Evolutionary conservation across 2,113 vertebrate species (phyloP).

Genomic region (Tetraodon nigroviridis): DNA sequence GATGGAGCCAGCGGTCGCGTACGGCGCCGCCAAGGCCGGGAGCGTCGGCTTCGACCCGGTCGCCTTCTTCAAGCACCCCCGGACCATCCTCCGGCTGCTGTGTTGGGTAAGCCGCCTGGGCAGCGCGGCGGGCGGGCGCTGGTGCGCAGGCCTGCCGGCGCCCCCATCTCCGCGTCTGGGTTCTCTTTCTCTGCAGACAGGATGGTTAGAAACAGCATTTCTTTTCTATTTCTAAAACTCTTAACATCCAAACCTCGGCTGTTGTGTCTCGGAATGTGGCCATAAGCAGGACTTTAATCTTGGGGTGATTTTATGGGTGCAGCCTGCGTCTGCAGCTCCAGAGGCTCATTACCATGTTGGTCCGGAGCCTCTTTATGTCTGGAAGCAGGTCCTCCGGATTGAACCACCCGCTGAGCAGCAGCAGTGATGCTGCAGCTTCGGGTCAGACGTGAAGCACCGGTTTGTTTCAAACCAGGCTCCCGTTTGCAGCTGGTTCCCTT

Average conservation of each 20-base stretch:
- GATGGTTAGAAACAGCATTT: not conserved
- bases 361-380: constrained; percentile 49
- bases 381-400: constrained; percentile 1
- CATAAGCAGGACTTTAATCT: too few relatives aligned
- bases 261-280: not conserved
- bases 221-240: not conserved
- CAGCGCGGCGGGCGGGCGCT: constrained; percentile 13
- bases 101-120: constrained; percentile 60
- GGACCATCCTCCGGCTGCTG: constrained; percentile 64
- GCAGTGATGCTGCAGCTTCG: constrained; percentile 23
- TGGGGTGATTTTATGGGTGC: not conserved
- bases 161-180: constrained; percentile 6
- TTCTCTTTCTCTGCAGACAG: not conserved
- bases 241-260: not conserved
- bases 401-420: constrained; percentile 2
- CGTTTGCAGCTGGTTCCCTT: not conserved
- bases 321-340: constrained; percentile 9
- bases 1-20: constrained; percentile 62
- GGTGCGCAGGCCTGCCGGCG: constrained; percentile 38
- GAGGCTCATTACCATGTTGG: constrained; percentile 17
- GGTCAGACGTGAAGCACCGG: constrained; percentile 26
- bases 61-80: constrained; percentile 69
- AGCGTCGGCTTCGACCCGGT: constrained; percentile 63
- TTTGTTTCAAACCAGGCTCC: not conserved
- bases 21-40: constrained; percentile 62